Evolutionary conservation across 2,113 vertebrate species (phyloP).

Genomic region (Zootoca vivipara): DNA sequence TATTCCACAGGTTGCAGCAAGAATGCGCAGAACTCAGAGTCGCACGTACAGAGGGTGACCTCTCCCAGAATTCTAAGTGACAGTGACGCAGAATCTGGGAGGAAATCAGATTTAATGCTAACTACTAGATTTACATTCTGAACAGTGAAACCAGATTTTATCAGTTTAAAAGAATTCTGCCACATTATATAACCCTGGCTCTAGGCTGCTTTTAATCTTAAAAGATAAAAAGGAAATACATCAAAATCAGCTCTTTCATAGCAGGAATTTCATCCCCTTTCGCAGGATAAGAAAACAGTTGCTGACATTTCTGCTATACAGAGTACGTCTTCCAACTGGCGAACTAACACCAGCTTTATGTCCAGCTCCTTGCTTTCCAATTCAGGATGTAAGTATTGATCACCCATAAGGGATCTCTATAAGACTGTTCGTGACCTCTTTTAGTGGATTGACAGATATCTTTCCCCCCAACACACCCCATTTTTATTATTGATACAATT

Average conservation of each 20-base stretch:
- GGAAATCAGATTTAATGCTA: slow-evolving; percentile 36
- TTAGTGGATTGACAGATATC: not conserved
- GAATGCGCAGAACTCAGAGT: not conserved
- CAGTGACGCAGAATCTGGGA: slow-evolving; percentile 25
- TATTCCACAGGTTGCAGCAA: not conserved
- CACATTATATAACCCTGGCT: slow-evolving; percentile 22
- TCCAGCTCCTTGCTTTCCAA: slow-evolving; percentile 77
- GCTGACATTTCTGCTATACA: slow-evolving; percentile 70
- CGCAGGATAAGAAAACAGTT: slow-evolving; percentile 81
- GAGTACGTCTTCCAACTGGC: slow-evolving; percentile 74
- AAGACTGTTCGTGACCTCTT: not conserved
- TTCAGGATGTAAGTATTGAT: slow-evolving; percentile 81
- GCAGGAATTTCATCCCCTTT: slow-evolving; percentile 40
- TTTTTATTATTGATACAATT: not conserved
- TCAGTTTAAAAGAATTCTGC: slow-evolving; percentile 36
- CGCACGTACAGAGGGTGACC: not conserved
- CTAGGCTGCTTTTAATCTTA: slow-evolving; percentile 33
- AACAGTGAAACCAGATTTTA: slow-evolving; percentile 33
- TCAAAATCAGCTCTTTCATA: slow-evolving; percentile 24
- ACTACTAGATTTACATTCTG: slow-evolving; percentile 29
- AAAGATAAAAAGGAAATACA: not conserved
- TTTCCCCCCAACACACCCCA: fast-evolving
- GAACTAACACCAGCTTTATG: slow-evolving; percentile 67
- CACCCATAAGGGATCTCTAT: not conserved
- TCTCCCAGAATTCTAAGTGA: slow-evolving; percentile 11